Conservation (phyloP, 2,113 vertebrate genomes). For the Neopipo cinnamomea region DNA sequence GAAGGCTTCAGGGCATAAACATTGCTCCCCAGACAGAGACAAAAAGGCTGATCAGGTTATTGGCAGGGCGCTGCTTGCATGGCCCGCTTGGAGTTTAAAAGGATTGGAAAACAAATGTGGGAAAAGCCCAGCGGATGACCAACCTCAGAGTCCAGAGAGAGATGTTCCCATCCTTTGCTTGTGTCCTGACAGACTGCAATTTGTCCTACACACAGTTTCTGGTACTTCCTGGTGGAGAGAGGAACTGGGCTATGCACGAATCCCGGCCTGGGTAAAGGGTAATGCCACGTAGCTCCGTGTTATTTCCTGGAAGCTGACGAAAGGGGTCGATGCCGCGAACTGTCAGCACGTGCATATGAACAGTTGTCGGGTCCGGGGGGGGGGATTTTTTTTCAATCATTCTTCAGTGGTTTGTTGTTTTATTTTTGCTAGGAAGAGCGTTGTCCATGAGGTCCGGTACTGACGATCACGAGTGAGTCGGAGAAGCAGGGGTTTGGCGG, state of each 20-base stretch:
- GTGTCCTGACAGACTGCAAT: slow-evolving; percentile 46
- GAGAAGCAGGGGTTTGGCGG: not conserved
- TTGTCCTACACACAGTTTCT: not conserved
- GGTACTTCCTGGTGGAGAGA: not conserved
- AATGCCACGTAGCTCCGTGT: not conserved
- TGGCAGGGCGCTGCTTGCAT: not conserved
- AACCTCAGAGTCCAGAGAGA: slow-evolving; percentile 49
- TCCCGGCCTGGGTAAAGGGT: not conserved
- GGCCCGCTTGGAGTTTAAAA: not conserved
- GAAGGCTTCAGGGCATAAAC: not conserved
- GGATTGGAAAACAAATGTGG: not conserved
- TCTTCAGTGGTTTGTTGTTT: not conserved
- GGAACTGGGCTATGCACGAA: not conserved
- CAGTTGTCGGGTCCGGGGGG: not conserved
- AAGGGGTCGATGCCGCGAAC: not conserved
- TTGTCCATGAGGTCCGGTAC: slow-evolving; percentile 48
- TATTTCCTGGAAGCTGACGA: slow-evolving; percentile 9
- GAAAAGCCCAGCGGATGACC: not conserved
- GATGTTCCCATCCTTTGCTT: slow-evolving; percentile 32
- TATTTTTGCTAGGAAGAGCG: not conserved
- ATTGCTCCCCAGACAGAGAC: not conserved
- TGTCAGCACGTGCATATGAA: slow-evolving; percentile 14
- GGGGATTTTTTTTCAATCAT: not conserved
- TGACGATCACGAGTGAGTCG: slow-evolving; percentile 48
- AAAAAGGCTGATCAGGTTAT: not conserved